phyloP scores from a whole-genome alignment of 2,888 invertebrate genomes.

The Melipona beecheii region DNA sequence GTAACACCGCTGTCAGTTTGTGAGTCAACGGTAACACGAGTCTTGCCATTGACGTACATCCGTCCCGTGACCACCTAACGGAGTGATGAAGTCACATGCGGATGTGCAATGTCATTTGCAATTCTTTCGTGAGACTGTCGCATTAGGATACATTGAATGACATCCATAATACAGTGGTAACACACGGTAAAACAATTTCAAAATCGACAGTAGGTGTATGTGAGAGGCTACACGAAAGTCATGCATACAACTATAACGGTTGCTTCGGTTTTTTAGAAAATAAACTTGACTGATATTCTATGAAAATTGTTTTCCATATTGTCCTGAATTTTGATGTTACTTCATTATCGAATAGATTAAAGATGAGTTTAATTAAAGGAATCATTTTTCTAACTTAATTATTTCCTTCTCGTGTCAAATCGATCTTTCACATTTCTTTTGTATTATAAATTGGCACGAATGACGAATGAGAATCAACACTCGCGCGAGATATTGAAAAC shows the following conservation, averaged over 20 bases:
- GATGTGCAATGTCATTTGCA: conserved; percentile 53
- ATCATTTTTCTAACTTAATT: not conserved
- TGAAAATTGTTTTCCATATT: not conserved
- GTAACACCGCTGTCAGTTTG: conserved; percentile 62
- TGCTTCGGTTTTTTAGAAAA: not conserved
- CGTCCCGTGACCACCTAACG: conserved; percentile 63
- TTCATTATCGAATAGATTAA: not conserved
- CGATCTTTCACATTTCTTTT: too few species aligned
- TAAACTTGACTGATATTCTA: not conserved
- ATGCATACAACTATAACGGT: not conserved
- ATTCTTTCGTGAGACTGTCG: not conserved
- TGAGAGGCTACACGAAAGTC: not conserved
- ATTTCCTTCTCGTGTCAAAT: not conserved
- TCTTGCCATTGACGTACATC: conserved; percentile 60
- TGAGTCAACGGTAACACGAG: conserved; percentile 56
- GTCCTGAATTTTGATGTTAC: not conserved
- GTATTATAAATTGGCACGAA: not conserved
- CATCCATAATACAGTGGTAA: not conserved
- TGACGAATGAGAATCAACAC: not conserved
- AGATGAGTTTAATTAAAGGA: not conserved
- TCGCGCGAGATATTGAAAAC: not conserved
- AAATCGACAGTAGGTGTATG: not conserved
- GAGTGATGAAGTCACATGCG: conserved; percentile 42
- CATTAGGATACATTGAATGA: not conserved
- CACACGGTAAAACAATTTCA: not conserved